Conservation (phyloP, 2,888 invertebrate species). For the Nysson spinosus region DNA sequence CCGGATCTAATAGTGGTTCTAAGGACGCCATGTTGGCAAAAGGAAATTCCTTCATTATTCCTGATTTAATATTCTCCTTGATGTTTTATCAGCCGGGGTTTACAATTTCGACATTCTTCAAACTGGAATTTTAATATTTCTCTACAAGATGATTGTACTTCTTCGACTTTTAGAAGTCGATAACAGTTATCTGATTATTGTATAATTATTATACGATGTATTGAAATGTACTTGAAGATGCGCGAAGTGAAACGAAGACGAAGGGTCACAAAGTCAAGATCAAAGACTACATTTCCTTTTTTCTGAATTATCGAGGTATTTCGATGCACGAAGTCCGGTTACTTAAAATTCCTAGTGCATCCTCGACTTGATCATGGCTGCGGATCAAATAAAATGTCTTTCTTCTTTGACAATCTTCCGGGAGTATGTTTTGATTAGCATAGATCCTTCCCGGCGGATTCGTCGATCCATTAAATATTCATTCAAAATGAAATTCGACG, state of each 20-base stretch:
- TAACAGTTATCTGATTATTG: too few relatives aligned
- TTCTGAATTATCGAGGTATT: neutral
- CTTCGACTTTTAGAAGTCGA: neutral
- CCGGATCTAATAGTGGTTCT: too few relatives aligned
- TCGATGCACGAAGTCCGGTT: neutral
- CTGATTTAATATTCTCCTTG: too few relatives aligned
- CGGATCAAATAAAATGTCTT: conserved; percentile 12
- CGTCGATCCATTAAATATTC: conserved; percentile 20
- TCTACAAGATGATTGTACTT: neutral
- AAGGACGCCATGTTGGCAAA: too few relatives aligned
- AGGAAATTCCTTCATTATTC: too few relatives aligned
- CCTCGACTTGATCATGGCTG: neutral
- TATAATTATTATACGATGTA: too few relatives aligned
- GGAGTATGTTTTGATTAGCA: conserved; percentile 8
- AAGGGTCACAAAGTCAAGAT: conserved; percentile 1
- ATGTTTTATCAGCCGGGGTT: too few relatives aligned
- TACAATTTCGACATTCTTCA: neutral
- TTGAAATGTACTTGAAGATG: too few relatives aligned
- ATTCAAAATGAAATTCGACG: conserved; percentile 8
- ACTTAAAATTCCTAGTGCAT: conserved; percentile 26
- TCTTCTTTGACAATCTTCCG: conserved; percentile 12
- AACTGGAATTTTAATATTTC: neutral
- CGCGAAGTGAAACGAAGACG: too few relatives aligned
- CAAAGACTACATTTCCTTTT: neutral
- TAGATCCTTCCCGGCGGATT: neutral